Conservation (phyloP, 2,888 invertebrate genomes). For the Thelaira solivaga region DNA sequence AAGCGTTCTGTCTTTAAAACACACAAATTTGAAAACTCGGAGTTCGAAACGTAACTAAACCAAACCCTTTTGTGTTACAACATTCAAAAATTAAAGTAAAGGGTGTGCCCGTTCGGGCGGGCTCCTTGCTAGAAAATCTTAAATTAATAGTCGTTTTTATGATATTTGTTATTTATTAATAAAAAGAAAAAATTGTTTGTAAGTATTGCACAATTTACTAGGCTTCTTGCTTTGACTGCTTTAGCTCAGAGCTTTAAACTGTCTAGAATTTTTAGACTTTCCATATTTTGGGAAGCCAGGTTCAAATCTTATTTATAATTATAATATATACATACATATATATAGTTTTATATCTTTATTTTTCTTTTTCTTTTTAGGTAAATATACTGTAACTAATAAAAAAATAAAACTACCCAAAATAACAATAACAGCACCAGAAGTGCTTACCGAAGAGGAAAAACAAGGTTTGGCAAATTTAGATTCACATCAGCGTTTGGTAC, state of each 20-base stretch:
- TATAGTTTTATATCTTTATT: background rate
- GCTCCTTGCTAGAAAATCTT: no score
- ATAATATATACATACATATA: no score
- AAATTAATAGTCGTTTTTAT: background rate
- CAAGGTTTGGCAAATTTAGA: background rate
- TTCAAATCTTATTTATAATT: conserved; percentile 46
- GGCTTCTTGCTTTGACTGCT: rapidly evolving
- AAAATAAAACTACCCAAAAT: conserved; percentile 63
- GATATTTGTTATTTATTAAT: background rate
- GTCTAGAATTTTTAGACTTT: background rate
- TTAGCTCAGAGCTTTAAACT: conserved; percentile 2
- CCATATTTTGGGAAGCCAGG: conserved; percentile 9
- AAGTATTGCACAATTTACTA: background rate
- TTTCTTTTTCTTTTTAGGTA: conserved; percentile 48
- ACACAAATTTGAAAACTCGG: background rate
- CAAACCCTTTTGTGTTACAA: no score
- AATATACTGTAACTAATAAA: conserved; percentile 32
- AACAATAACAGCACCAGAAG: conserved; percentile 61
- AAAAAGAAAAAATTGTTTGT: background rate
- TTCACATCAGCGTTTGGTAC: conserved; percentile 55
- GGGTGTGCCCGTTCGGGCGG: no score
- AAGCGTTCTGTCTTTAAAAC: background rate
- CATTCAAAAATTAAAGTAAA: no score
- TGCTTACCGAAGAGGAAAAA: background rate
- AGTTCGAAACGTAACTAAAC: conserved; percentile 6